Evolutionary conservation across 2,888 invertebrate genomes (phyloP).

Genomic region (Lithophane leautieri): DNA sequence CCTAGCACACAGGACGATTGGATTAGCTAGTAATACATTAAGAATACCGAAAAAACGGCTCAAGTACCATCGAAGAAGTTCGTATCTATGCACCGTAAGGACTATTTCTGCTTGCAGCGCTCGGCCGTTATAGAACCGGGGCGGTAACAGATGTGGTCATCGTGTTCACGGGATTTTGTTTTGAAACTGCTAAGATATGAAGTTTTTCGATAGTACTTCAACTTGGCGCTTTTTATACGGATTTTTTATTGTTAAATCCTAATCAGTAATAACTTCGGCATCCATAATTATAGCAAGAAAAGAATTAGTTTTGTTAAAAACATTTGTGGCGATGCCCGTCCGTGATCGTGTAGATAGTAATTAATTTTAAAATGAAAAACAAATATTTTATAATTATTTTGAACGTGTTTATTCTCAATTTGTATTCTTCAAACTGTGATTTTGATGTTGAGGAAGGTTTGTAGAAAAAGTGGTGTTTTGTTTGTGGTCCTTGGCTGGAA

Average conservation of each 20-base stretch:
- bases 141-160: too few species aligned
- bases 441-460: slow-evolving; percentile 55
- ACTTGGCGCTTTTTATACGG: slow-evolving; percentile 12
- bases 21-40: background rate
- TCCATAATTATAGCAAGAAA: slow-evolving; percentile 10
- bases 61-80: too few species aligned
- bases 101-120: too few species aligned
- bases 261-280: slow-evolving; percentile 11
- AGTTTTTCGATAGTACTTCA: too few species aligned
- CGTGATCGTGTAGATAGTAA: background rate
- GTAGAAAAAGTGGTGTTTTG: background rate
- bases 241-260: slow-evolving; percentile 30
- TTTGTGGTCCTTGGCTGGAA: background rate
- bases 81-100: too few species aligned
- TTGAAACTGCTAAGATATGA: too few species aligned
- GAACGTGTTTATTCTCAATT: slow-evolving; percentile 46
- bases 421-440: slow-evolving; percentile 40
- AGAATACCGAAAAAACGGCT: slow-evolving; percentile 6
- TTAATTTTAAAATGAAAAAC: slow-evolving; percentile 29
- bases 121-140: too few species aligned
- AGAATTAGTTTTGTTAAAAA: slow-evolving; percentile 22
- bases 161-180: too few species aligned
- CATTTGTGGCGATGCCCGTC: slow-evolving; percentile 21
- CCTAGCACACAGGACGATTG: slow-evolving; percentile 4
- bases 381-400: slow-evolving; percentile 43